phyloP scores from a whole-genome alignment of 2,888 invertebrate species.

The Harmothoe impar region DNA sequence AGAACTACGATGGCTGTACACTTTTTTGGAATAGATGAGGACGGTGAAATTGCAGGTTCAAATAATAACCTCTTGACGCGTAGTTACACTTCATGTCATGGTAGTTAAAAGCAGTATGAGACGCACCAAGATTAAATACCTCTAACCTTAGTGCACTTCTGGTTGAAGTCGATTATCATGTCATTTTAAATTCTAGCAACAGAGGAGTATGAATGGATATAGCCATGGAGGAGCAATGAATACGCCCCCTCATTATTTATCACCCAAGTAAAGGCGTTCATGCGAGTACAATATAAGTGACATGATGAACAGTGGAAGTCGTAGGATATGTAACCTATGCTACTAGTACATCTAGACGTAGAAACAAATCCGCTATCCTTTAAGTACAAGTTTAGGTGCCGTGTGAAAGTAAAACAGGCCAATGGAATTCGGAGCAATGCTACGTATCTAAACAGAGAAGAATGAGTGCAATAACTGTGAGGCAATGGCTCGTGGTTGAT shows the following conservation, averaged over 20 bases:
- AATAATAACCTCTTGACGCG: slow-evolving; percentile 21
- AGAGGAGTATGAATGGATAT: not conserved
- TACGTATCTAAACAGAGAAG: not conserved
- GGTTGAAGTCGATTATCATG: not conserved
- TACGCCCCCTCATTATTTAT: slow-evolving; percentile 12
- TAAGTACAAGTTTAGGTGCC: slow-evolving; percentile 27
- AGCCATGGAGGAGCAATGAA: not conserved
- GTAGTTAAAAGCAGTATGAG: slow-evolving; percentile 38
- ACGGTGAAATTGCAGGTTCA: slow-evolving; percentile 49
- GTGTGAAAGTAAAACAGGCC: not conserved
- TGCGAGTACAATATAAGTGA: slow-evolving; percentile 46
- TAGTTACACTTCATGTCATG: slow-evolving; percentile 21
- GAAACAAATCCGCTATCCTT: slow-evolving; percentile 38
- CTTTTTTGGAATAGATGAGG: slow-evolving; percentile 15
- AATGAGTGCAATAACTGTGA: not conserved
- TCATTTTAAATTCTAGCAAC: slow-evolving; percentile 37
- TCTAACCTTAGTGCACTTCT: not conserved
- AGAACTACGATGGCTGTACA: slow-evolving; percentile 8
- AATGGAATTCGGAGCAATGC: not conserved
- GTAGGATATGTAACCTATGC: slow-evolving; percentile 56
- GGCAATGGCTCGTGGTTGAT: not conserved
- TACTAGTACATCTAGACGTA: slow-evolving; percentile 46
- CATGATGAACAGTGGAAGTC: slow-evolving; percentile 50
- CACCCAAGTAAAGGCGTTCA: slow-evolving; percentile 47
- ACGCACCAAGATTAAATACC: slow-evolving; percentile 19